phyloP scores from a whole-genome alignment of 2,888 invertebrate genomes.

The Tineola bisselliella region DNA sequence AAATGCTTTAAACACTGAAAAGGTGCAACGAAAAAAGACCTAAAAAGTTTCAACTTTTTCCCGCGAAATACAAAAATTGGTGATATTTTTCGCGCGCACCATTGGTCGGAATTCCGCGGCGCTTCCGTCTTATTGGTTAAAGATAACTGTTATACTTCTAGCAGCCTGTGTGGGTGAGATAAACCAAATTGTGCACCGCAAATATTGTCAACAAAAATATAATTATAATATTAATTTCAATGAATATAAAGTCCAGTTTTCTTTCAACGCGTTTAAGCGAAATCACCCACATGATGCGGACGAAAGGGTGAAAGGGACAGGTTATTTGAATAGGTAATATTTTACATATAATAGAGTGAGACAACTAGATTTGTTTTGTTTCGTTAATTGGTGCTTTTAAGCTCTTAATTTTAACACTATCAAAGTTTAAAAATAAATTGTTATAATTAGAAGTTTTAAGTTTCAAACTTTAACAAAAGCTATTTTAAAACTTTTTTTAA shows the following conservation, averaged over 20 bases:
- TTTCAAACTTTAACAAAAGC: no score
- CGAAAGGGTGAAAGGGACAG: background rate
- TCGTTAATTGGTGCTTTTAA: background rate
- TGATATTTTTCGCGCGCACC: constrained; percentile 22
- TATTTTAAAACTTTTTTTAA: background rate
- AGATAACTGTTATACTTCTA: constrained; percentile 61
- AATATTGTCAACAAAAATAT: constrained; percentile 48
- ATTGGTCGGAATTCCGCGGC: constrained; percentile 53
- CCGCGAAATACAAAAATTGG: background rate
- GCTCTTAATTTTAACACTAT: background rate
- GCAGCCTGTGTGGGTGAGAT: constrained; percentile 58
- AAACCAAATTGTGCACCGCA: constrained; percentile 54
- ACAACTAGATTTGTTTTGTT: background rate
- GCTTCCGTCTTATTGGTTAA: constrained; percentile 61
- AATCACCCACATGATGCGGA: background rate
- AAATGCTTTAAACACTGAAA: background rate
- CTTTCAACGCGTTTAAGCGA: background rate
- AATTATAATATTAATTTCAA: constrained; percentile 19
- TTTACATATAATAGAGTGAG: background rate
- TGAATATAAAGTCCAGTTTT: constrained; percentile 10
- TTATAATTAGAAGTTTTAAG: background rate
- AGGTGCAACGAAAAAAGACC: background rate
- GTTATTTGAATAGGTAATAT: background rate
- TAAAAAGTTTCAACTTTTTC: background rate
- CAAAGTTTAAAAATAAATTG: background rate